These are phyloP conservation scores for Peromyscus attwateri DNA, from an alignment of 2,797 vertebrate genomes.

Conservation along the genomic window DNA sequence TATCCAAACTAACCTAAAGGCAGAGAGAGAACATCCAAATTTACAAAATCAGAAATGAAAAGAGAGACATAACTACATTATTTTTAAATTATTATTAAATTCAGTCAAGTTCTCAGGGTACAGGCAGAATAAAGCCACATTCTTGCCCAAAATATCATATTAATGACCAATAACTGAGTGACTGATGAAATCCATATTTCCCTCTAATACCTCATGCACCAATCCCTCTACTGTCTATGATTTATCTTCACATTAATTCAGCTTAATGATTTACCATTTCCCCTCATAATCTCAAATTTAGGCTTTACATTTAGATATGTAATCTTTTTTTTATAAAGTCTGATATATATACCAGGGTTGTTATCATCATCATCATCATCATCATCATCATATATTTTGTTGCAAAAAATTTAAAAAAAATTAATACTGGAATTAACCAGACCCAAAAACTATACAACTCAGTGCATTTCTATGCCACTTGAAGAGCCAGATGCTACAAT, in stretches of 20 bases:
- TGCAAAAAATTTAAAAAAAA: background rate
- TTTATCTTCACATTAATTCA: background rate
- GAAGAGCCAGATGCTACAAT: background rate
- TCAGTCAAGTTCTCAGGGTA: background rate
- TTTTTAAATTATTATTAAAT: background rate
- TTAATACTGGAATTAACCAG: background rate
- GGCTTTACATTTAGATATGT: background rate
- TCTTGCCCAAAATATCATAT: background rate
- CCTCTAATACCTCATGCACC: background rate
- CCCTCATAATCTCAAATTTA: background rate
- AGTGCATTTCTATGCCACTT: too few relatives aligned
- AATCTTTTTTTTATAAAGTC: background rate
- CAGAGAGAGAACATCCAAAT: too few relatives aligned
- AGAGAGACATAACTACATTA: background rate
- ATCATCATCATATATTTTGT: background rate
- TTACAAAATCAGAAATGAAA: too few relatives aligned
- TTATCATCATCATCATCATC: background rate
- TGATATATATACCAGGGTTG: background rate
- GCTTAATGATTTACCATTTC: background rate
- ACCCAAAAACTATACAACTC: background rate
- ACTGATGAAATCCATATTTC: background rate
- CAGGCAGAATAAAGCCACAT: background rate
- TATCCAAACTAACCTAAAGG: too few relatives aligned
- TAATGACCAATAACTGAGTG: background rate
- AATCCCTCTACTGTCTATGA: background rate